These are phyloP conservation scores for Callosobruchus maculatus DNA, from an alignment of 2,888 invertebrate genomes.

Conservation along the genomic window DNA sequence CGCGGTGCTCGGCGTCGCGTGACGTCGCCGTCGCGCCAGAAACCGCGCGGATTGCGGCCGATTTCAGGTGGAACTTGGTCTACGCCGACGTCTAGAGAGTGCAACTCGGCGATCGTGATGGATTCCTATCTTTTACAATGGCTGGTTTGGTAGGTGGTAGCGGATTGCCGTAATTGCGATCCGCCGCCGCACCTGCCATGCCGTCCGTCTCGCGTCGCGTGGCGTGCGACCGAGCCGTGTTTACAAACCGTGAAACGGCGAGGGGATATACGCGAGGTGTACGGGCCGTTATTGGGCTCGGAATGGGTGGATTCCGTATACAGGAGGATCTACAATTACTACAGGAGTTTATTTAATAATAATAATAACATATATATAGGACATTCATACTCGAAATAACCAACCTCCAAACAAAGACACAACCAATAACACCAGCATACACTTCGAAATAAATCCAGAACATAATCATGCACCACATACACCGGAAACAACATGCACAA, in stretches of 20 bases:
- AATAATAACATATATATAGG: too few species aligned
- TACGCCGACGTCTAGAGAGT: neutral
- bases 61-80: neutral
- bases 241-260: neutral
- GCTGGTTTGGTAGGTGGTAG: neutral
- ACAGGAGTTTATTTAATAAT: neutral
- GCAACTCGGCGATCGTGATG: neutral
- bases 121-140: neutral
- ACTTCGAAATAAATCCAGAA: too few species aligned
- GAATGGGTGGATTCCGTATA: neutral
- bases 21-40: neutral
- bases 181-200: neutral
- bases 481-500: too few species aligned
- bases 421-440: too few species aligned
- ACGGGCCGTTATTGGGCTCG: neutral
- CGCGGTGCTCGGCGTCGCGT: neutral
- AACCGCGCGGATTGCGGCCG: neutral
- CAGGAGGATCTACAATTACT: neutral
- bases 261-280: neutral
- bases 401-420: too few species aligned
- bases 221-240: neutral
- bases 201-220: too few species aligned
- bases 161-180: neutral
- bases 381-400: too few species aligned
- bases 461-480: too few species aligned